A percentile compares a stretch with the other conserved stretches of the same genome.
These are phyloP conservation scores for Odocoileus hemionus DNA, from an alignment of 2,113 vertebrate species.

Conservation along the genomic window DNA sequence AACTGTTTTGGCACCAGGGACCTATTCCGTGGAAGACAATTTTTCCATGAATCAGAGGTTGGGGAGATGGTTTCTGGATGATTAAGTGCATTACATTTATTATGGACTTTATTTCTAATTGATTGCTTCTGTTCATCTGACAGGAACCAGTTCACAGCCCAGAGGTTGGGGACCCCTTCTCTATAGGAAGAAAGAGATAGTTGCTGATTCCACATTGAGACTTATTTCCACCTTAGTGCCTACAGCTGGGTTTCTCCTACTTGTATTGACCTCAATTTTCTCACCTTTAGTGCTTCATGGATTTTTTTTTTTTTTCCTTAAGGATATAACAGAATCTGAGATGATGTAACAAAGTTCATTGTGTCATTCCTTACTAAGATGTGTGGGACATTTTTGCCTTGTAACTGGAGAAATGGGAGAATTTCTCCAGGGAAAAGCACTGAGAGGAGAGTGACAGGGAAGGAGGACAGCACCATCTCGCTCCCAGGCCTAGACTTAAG, in stretches of 20 bases:
- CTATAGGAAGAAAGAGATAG: background rate
- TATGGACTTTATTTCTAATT: background rate
- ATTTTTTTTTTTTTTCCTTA: background rate
- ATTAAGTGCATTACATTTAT: background rate
- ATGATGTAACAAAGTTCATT: background rate
- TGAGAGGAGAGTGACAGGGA: background rate
- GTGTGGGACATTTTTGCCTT: background rate
- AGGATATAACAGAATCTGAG: background rate
- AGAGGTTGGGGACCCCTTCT: background rate
- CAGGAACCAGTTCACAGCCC: rapidly evolving
- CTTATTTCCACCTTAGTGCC: background rate
- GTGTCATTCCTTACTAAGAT: background rate
- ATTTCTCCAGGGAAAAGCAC: background rate
- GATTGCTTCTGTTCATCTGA: background rate
- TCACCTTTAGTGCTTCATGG: background rate
- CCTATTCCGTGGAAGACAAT: background rate
- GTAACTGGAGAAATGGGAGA: background rate
- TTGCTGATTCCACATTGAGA: background rate
- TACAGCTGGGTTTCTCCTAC: background rate
- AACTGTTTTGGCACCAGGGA: background rate
- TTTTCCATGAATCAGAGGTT: background rate
- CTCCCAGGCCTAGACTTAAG: background rate
- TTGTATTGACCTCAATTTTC: background rate
- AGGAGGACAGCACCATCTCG: background rate
- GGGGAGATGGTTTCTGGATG: background rate